phyloP scores from a whole-genome alignment of 2,797 vertebrate genomes.

The Sebastes jordani region DNA sequence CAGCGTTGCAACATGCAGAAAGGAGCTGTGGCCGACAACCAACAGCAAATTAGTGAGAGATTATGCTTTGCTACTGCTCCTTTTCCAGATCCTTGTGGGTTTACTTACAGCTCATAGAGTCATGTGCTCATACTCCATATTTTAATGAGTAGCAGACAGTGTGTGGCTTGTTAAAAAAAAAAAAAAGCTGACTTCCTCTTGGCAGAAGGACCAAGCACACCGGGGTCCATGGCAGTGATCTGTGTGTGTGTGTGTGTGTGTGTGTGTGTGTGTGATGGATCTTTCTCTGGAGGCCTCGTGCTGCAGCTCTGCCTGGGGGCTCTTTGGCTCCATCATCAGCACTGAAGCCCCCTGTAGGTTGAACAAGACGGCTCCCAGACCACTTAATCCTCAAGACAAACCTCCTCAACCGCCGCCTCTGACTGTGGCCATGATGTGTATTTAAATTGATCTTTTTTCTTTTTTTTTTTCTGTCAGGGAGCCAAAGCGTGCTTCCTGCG shows the following conservation, averaged over 20 bases:
- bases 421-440: not conserved
- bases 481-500: constrained; percentile 97
- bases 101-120: constrained; percentile 61
- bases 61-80: constrained; percentile 69
- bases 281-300: constrained; percentile 54
- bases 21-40: constrained; percentile 49
- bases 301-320: constrained; percentile 56
- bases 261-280: constrained; percentile 38
- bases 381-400: constrained; percentile 53
- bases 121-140: constrained; percentile 73
- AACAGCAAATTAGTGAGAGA: constrained; percentile 64
- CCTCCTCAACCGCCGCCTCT: constrained; percentile 25
- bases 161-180: constrained; percentile 68
- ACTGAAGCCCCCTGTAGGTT: constrained; percentile 51
- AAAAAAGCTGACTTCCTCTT: constrained; percentile 67
- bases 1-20: constrained; percentile 62
- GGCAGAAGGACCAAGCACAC: constrained; percentile 58
- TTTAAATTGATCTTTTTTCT: not conserved
- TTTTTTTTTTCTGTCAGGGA: constrained; percentile 80
- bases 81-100: constrained; percentile 74
- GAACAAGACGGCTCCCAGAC: constrained; percentile 53
- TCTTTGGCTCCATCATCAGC: constrained; percentile 64
- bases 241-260: constrained; percentile 19
- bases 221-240: constrained; percentile 27
- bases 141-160: constrained; percentile 80